These are phyloP conservation scores for Heliconius charithonia DNA, from an alignment of 2,888 invertebrate genomes.

Conservation along the genomic window DNA sequence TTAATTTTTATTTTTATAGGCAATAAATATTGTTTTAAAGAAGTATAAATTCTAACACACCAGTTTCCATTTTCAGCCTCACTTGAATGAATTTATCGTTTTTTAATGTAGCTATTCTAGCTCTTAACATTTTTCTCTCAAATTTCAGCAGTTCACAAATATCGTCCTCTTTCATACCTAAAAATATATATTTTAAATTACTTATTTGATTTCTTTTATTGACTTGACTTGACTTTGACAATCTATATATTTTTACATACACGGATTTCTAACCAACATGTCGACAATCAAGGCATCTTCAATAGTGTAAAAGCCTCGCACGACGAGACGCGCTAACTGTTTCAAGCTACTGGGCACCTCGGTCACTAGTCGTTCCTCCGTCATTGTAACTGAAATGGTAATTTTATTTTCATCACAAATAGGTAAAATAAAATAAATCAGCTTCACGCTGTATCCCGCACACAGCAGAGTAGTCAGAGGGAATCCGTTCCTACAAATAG, in stretches of 20 bases:
- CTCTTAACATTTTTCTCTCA: constrained; percentile 96
- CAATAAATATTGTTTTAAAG: too few species aligned
- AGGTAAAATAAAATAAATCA: too few species aligned
- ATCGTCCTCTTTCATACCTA: constrained; percentile 94
- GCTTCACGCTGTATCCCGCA: too few species aligned
- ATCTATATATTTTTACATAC: constrained; percentile 77
- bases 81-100: constrained; percentile 97
- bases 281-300: constrained; percentile 98
- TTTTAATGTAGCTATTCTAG: constrained; percentile 92
- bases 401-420: not conserved
- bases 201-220: not conserved
- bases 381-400: constrained; percentile 70
- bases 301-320: constrained; percentile 95
- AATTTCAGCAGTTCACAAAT: constrained; percentile 95
- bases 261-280: constrained; percentile 97
- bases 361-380: constrained; percentile 90
- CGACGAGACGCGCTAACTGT: constrained; percentile 94
- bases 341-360: constrained; percentile 97
- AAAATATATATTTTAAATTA: constrained; percentile 38
- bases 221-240: not conserved
- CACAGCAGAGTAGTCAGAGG: too few species aligned
- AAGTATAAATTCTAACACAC: constrained; percentile 60
- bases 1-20: too few species aligned
- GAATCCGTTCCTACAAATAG: too few species aligned
- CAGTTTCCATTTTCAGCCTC: constrained; percentile 97